These are phyloP conservation scores for Adelges cooleyi DNA, from an alignment of 1,140 invertebrate species.

Conservation along the genomic window DNA sequence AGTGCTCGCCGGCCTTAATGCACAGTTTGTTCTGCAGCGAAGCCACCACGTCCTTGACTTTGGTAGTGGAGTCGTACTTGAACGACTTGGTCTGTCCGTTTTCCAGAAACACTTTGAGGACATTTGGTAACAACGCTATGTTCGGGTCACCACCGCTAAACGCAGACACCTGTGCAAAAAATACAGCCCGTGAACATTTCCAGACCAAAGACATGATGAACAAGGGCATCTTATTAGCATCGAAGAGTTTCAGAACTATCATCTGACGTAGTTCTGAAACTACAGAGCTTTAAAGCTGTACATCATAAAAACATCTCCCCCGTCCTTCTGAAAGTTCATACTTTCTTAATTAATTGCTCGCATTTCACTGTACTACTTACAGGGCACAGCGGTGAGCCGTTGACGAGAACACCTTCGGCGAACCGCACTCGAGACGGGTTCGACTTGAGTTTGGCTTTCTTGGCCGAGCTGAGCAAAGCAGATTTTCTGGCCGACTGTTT, in stretches of 20 bases:
- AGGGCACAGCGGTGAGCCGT: constrained; percentile 63
- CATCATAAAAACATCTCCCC: too few species aligned
- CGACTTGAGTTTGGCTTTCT: constrained; percentile 64
- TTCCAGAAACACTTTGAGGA: constrained; percentile 84
- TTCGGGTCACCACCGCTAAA: constrained; percentile 70
- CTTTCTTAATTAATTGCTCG: background rate
- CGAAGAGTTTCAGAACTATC: too few species aligned
- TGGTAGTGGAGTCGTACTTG: constrained; percentile 82
- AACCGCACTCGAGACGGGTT: constrained; percentile 78
- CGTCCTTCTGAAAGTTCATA: too few species aligned
- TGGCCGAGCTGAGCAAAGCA: constrained; percentile 71
- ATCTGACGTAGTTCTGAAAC: too few species aligned
- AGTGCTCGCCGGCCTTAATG: constrained; percentile 66
- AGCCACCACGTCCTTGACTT: constrained; percentile 73
- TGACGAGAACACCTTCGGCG: constrained; percentile 76
- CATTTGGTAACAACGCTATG: constrained; percentile 80
- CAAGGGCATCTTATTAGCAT: too few species aligned
- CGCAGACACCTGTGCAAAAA: constrained; percentile 51
- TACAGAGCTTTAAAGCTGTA: too few species aligned
- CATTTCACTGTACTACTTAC: constrained; percentile 48
- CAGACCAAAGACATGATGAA: too few species aligned
- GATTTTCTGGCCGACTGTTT: constrained; percentile 60
- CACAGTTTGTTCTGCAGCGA: constrained; percentile 77
- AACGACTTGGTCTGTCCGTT: constrained; percentile 95
- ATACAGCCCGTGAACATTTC: too few species aligned